A percentile compares a stretch with the other conserved stretches of the same genome.
Conservation (phyloP, 2,113 vertebrate genomes). For the Bolborhynchus lineola region DNA sequence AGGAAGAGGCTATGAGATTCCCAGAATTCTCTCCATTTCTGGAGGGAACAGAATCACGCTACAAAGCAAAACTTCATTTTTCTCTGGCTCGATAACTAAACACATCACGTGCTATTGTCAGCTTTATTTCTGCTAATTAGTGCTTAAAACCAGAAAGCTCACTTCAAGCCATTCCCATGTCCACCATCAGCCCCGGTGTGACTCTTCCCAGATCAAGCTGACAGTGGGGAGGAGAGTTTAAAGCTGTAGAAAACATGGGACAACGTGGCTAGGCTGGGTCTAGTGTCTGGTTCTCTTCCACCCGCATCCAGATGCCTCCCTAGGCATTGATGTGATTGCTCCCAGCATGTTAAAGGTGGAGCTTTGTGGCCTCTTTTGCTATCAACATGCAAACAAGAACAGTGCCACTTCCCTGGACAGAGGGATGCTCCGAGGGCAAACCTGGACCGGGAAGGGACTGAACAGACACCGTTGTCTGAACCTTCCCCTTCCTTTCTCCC, state of each 20-base stretch:
- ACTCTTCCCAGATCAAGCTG: neutral
- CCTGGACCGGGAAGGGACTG: neutral
- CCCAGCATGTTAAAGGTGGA: neutral
- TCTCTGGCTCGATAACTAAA: neutral
- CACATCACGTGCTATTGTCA: fast-evolving
- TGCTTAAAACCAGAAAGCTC: neutral
- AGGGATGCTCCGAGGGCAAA: neutral
- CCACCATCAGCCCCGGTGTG: neutral
- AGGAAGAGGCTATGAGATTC: neutral
- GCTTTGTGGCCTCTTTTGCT: neutral
- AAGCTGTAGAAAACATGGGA: neutral
- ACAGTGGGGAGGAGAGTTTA: neutral
- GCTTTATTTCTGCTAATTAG: neutral
- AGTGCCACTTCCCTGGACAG: neutral
- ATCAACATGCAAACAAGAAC: neutral
- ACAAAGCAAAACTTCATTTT: neutral
- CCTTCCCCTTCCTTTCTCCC: neutral
- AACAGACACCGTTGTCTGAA: neutral
- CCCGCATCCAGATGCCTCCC: neutral
- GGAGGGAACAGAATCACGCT: fast-evolving
- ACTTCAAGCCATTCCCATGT: neutral
- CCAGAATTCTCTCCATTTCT: neutral
- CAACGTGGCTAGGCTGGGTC: fast-evolving
- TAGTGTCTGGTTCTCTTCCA: neutral
- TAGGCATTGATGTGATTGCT: neutral